Percentiles rank a stretch among this genome's conserved stretches.
These are phyloP conservation scores for Spodoptera littoralis DNA, from an alignment of 2,888 invertebrate genomes.

Conservation along the genomic window DNA sequence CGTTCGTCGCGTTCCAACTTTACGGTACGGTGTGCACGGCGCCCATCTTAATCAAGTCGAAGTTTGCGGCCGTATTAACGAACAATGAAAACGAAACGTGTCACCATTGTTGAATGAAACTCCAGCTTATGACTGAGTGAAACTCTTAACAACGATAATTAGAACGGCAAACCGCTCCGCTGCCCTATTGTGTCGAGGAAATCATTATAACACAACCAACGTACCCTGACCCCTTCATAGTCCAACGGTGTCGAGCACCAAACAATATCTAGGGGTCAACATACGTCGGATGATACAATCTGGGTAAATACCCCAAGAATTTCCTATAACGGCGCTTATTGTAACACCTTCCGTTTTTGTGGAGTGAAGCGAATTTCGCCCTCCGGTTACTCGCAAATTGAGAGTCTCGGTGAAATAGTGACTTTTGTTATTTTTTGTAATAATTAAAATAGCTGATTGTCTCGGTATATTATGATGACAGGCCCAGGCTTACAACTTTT, in stretches of 20 bases:
- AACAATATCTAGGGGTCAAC: slow-evolving; percentile 31
- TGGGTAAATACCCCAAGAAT: slow-evolving; percentile 51
- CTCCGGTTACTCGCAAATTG: slow-evolving; percentile 48
- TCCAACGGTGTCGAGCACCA: slow-evolving; percentile 20
- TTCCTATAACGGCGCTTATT: slow-evolving; percentile 53
- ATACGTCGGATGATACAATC: slow-evolving; percentile 28
- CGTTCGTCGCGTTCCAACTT: slow-evolving; percentile 45
- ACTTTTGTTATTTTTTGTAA: slow-evolving; percentile 15
- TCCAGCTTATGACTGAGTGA: slow-evolving; percentile 66
- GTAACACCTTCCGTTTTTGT: slow-evolving; percentile 53
- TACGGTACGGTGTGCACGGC: slow-evolving; percentile 54
- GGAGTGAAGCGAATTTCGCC: slow-evolving; percentile 38
- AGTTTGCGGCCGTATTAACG: slow-evolving; percentile 71
- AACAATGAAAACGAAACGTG: slow-evolving; percentile 76
- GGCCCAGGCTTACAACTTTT: too few relatives aligned
- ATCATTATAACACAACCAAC: slow-evolving; percentile 56
- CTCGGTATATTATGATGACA: not conserved
- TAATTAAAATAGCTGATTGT: slow-evolving; percentile 32
- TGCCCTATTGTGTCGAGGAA: slow-evolving; percentile 59
- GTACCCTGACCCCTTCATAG: slow-evolving; percentile 34
- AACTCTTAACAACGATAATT: slow-evolving; percentile 72
- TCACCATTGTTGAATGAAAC: slow-evolving; percentile 71
- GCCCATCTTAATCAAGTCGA: slow-evolving; percentile 70
- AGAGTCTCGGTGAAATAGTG: slow-evolving; percentile 29
- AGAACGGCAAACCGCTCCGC: slow-evolving; percentile 65